Evolutionary conservation across 2,797 vertebrate genomes (phyloP).

Genomic region (Jordanella pulchra): DNA sequence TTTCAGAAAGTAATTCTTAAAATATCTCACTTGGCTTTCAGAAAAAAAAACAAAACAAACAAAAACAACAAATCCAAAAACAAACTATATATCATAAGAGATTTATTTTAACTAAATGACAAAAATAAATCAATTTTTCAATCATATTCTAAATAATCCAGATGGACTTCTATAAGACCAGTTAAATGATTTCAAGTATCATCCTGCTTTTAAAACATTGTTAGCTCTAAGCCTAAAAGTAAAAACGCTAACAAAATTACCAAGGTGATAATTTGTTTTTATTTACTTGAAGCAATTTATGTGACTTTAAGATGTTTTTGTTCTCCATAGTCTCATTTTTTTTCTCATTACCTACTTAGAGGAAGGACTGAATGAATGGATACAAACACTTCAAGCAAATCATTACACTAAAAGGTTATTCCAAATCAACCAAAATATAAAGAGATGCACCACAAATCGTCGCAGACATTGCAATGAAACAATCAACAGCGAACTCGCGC

Average conservation of each 20-base stretch:
- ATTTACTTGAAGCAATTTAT: neutral
- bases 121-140: too few relatives aligned
- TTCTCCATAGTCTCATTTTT: neutral
- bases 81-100: too few relatives aligned
- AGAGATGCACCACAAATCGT: neutral
- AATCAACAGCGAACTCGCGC: neutral
- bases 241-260: neutral
- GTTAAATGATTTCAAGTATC: too few relatives aligned
- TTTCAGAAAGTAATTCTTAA: neutral
- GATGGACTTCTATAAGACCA: too few relatives aligned
- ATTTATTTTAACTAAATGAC: too few relatives aligned
- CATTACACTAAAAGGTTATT: neutral
- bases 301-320: neutral
- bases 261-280: neutral
- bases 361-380: neutral
- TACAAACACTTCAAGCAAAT: neutral
- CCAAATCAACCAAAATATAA: neutral
- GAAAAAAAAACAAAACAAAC: too few relatives aligned
- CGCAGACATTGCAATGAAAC: neutral
- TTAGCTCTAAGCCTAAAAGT: too few relatives aligned
- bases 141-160: too few relatives aligned
- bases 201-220: too few relatives aligned
- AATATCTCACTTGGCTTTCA: neutral
- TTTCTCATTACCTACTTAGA: neutral
- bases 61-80: too few relatives aligned